Conservation (phyloP, 2,113 vertebrate genomes). For the Lepus americanus region DNA sequence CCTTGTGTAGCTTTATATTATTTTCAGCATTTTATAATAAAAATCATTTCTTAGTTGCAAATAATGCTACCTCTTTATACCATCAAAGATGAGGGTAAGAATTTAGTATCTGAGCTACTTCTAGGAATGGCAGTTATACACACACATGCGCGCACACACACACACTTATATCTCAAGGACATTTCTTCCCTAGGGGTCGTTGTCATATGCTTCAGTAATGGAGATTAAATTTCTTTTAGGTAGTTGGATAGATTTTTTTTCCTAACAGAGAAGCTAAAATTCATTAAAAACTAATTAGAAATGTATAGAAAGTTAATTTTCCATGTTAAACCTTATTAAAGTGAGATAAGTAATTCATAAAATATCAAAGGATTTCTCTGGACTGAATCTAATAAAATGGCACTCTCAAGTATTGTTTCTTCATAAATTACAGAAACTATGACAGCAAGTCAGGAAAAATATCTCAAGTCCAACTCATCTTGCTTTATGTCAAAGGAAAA, state of each 20-base stretch:
- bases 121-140: conserved; percentile 66
- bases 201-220: conserved; percentile 87
- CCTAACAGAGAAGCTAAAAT: conserved; percentile 87
- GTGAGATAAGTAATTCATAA: conserved; percentile 89
- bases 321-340: conserved; percentile 88
- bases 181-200: conserved; percentile 78
- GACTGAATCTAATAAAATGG: conserved; percentile 85
- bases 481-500: conserved; percentile 72
- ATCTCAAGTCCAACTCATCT: conserved; percentile 73
- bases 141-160: conserved; percentile 62
- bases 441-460: conserved; percentile 75
- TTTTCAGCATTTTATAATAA: conserved; percentile 51
- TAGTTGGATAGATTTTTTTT: conserved; percentile 85
- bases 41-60: conserved; percentile 75
- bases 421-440: conserved; percentile 67
- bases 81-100: conserved; percentile 76
- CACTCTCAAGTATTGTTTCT: conserved; percentile 73
- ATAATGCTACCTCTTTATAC: conserved; percentile 59
- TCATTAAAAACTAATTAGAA: conserved; percentile 90
- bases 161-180: conserved; percentile 78
- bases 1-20: conserved; percentile 13
- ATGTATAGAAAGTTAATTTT: conserved; percentile 89
- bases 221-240: conserved; percentile 87
- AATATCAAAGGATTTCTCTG: conserved; percentile 85
- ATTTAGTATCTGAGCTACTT: conserved; percentile 74